Conservation (phyloP, 2,113 vertebrate species). For the Sinosuthora webbiana region DNA sequence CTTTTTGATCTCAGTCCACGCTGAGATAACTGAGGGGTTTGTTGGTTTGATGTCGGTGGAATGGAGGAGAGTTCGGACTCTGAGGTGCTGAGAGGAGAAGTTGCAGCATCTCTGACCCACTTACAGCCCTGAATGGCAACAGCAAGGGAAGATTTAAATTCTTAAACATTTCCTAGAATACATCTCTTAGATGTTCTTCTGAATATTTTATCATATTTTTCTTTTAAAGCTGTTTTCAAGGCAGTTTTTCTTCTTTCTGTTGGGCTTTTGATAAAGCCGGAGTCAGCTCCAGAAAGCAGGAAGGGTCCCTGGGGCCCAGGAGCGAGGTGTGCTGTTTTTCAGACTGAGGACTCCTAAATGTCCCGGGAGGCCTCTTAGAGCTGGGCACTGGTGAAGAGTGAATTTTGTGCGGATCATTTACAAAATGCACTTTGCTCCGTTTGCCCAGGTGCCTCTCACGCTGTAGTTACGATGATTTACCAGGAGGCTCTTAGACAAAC, state of each 20-base stretch:
- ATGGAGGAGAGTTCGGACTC: neutral
- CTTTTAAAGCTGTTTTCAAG: neutral
- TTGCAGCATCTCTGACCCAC: neutral
- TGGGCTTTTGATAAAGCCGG: neutral
- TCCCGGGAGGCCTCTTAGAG: neutral
- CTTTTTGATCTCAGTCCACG: neutral
- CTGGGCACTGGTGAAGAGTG: neutral
- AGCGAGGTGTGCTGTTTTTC: neutral
- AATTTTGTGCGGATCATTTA: neutral
- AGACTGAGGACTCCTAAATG: neutral
- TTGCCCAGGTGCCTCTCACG: neutral
- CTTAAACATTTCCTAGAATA: neutral
- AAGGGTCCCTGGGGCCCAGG: neutral
- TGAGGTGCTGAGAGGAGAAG: neutral
- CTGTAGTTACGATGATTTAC: neutral
- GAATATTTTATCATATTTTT: neutral
- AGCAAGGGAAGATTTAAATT: neutral
- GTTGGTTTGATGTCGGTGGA: neutral
- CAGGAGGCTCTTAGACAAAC: neutral
- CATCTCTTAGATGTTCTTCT: neutral
- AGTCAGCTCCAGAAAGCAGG: neutral
- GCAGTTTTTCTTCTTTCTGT: neutral
- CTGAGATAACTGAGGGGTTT: neutral
- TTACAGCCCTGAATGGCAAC: neutral
- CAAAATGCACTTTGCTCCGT: neutral